Conservation (phyloP, 2,888 invertebrate genomes). For the Ophion costatus region DNA sequence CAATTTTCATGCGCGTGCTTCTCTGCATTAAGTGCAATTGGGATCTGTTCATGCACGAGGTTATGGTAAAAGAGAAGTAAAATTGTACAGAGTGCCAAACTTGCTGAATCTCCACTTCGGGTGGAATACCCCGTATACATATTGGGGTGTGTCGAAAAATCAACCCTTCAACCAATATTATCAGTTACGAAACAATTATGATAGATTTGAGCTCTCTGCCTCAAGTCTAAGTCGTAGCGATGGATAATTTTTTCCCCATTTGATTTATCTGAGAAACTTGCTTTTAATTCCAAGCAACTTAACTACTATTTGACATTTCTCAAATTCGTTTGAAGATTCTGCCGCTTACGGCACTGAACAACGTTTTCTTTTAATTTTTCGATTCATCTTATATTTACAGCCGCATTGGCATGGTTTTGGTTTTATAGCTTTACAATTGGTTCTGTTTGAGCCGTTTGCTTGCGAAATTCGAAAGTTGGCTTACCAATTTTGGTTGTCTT, state of each 20-base stretch:
- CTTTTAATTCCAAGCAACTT: background rate
- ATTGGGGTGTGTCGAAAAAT: background rate
- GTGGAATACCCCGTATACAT: slow-evolving; percentile 2
- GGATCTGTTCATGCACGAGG: background rate
- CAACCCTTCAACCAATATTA: background rate
- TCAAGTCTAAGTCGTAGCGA: background rate
- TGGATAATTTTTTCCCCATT: background rate
- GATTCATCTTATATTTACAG: background rate
- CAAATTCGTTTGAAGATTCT: background rate
- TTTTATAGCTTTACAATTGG: background rate
- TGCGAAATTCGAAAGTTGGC: background rate
- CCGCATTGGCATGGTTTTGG: background rate
- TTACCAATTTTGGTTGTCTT: background rate
- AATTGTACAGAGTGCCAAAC: slow-evolving; percentile 5
- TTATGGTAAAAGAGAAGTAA: slow-evolving; percentile 9
- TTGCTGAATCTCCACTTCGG: background rate
- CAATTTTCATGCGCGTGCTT: background rate
- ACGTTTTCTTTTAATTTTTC: background rate
- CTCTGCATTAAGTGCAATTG: background rate
- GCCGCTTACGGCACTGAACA: no score
- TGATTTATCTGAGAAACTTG: no score
- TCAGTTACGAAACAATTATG: background rate
- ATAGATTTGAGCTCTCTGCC: background rate
- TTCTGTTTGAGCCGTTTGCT: background rate
- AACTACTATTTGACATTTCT: background rate